Conservation (phyloP, 2,797 vertebrate genomes). For the Melanotaenia parkinsoni region DNA sequence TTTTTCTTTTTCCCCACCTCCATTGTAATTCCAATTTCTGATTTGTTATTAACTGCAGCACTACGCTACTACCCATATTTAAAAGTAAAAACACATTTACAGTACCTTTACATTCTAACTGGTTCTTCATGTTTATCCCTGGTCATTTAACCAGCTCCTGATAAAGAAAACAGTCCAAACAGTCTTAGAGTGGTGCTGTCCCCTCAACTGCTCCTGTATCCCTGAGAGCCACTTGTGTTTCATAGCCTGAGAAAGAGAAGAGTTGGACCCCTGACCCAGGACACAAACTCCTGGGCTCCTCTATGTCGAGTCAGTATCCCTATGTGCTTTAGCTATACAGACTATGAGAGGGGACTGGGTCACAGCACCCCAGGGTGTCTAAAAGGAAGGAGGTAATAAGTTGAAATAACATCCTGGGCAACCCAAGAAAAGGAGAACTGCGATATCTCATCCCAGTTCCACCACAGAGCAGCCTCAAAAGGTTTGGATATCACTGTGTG, state of each 20-base stretch:
- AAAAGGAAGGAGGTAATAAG: constrained; percentile 53
- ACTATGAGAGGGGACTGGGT: constrained; percentile 58
- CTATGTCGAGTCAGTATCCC: constrained; percentile 42
- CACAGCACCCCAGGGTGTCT: constrained; percentile 69
- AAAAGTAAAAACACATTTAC: neutral
- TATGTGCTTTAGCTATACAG: constrained; percentile 37
- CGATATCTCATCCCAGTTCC: constrained; percentile 63
- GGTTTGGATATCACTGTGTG: constrained; percentile 37
- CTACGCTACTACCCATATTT: neutral
- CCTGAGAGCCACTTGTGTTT: constrained; percentile 67
- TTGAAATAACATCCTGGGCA: constrained; percentile 78
- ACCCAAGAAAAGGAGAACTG: constrained; percentile 64
- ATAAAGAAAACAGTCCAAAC: constrained; percentile 58
- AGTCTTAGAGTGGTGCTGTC: constrained; percentile 54
- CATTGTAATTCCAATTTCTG: neutral
- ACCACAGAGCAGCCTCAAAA: constrained; percentile 41
- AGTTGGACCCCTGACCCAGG: constrained; percentile 66
- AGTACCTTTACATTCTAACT: constrained; percentile 15
- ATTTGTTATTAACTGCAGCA: neutral
- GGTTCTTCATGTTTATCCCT: constrained; percentile 40
- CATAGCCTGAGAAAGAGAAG: constrained; percentile 66
- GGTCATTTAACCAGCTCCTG: constrained; percentile 55
- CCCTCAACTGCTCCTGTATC: constrained; percentile 45
- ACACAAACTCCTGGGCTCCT: constrained; percentile 68
- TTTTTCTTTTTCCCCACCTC: neutral